Evolutionary conservation across 1,140 invertebrate genomes (phyloP), one percentile per base, ranked within the genome.

Genomic region (Choristoneura fumiferana): DNA sequence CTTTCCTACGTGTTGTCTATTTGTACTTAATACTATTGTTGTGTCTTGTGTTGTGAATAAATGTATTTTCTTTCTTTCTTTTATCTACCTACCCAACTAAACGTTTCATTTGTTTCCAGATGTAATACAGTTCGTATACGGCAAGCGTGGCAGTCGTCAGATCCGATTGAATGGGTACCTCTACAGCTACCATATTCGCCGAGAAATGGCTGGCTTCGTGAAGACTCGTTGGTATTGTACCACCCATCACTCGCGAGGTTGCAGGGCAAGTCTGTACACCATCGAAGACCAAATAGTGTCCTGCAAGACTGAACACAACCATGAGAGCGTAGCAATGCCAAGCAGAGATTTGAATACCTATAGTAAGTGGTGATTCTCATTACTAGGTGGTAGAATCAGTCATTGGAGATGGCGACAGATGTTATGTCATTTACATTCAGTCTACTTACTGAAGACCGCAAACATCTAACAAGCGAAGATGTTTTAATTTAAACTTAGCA

Each of bases 201-300:
- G 3, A n/a, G 22, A 8, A 8, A 14, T 40, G 3, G 17, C 17
- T 8, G 15, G 8, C 5, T 5, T 5, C 1, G 8, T 38, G 8
- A 58, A 58, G 18, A 35, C 17, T 5, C 53, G 58, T 4, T 60
- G 58, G 58, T 14, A 18, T 4, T 60, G 58, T 13, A 15, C 14
- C 5, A 36, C n/a, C n/a, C 49, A 53, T 5, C 36, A 13, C 3
- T 36, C 17, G 18, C 12, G 13, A n/a, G 35, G 37, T 14, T 58
- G 57, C 15, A 52, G 10, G 4, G 57, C 57, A 1, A 13, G 35
- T 2, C n/a, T 58, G 9, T 58, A 39, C 37, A 58, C 57, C n/a
- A 13, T 53, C 3, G 36, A 38, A 4, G 45, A 58, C 34, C 9
- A 14, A n/a, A 39, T 58, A n/a, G 18, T 38, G 10, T 18, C 15